These are phyloP conservation scores for Meandrina meandrites DNA, from an alignment of 92 coral and sea anemone genomes.

Conservation along the genomic window DNA sequence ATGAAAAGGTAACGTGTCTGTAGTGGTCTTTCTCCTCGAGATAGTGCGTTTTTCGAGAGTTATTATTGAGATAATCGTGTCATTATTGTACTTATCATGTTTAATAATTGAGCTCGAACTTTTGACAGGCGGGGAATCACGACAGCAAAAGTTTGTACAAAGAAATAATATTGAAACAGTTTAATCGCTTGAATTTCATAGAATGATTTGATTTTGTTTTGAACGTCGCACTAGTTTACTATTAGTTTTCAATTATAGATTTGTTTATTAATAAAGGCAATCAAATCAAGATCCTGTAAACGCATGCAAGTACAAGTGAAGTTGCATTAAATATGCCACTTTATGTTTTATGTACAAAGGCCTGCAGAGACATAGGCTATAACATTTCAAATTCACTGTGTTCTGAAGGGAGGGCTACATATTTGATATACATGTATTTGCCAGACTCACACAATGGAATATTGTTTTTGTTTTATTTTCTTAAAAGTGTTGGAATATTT, in stretches of 20 bases:
- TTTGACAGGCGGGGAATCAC: neutral
- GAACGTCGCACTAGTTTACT: neutral
- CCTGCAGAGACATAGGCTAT: neutral
- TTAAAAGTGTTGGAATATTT: neutral
- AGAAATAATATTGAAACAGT: neutral
- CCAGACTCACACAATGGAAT: neutral
- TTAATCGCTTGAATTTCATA: neutral
- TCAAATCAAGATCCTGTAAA: too few relatives aligned
- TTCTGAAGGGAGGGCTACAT: neutral
- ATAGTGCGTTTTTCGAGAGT: neutral
- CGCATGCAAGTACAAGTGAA: too few relatives aligned
- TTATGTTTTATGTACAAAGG: neutral
- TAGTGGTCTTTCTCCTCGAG: neutral
- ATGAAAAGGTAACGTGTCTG: constrained; percentile 32
- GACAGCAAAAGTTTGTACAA: neutral
- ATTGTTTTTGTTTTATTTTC: too few relatives aligned
- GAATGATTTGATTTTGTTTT: neutral
- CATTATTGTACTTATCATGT: neutral
- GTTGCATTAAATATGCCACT: neutral
- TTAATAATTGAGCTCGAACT: neutral
- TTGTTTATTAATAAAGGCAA: too few relatives aligned
- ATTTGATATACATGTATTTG: neutral
- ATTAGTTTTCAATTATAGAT: neutral
- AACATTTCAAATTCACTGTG: neutral
- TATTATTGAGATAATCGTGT: too few relatives aligned